Evolutionary conservation across 1,140 invertebrate species (phyloP).

Genomic region (Caerostris darwini): DNA sequence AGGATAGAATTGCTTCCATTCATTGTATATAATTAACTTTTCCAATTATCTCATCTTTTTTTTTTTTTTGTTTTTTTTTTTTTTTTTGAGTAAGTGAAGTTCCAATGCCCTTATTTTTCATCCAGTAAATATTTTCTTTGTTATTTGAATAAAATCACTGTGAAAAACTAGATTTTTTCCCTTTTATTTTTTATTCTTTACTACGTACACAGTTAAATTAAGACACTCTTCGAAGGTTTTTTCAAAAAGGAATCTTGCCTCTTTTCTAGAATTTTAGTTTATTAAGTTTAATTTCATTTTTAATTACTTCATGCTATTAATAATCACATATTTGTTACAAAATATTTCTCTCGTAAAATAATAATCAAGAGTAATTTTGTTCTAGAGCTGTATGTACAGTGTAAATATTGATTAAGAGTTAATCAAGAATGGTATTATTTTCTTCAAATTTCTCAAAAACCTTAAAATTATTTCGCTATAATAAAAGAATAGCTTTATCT

Average conservation of each 20-base stretch:
- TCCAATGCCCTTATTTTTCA: too few relatives aligned
- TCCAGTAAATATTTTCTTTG: too few relatives aligned
- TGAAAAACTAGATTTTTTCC: too few relatives aligned
- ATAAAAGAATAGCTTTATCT: too few relatives aligned
- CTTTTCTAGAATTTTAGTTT: background rate
- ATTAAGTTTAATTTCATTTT: background rate
- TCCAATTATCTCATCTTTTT: too few relatives aligned
- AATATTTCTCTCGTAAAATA: background rate
- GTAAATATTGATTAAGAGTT: conserved; percentile 51
- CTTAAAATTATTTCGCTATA: too few relatives aligned
- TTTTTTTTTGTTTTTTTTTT: too few relatives aligned
- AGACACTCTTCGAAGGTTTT: background rate
- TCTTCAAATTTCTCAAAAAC: too few relatives aligned
- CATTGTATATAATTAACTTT: too few relatives aligned
- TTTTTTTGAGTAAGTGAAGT: too few relatives aligned
- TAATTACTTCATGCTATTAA: background rate
- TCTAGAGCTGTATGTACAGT: conserved; percentile 65
- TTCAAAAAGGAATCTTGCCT: background rate
- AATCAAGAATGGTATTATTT: conserved; percentile 23
- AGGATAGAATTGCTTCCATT: too few relatives aligned
- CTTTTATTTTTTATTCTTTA: background rate
- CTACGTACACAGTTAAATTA: background rate
- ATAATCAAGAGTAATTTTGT: conserved; percentile 60
- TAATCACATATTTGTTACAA: background rate
- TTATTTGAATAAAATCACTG: too few relatives aligned